These are phyloP conservation scores for Ranitomeya variabilis DNA, from an alignment of 2,113 vertebrate genomes.

Conservation along the genomic window DNA sequence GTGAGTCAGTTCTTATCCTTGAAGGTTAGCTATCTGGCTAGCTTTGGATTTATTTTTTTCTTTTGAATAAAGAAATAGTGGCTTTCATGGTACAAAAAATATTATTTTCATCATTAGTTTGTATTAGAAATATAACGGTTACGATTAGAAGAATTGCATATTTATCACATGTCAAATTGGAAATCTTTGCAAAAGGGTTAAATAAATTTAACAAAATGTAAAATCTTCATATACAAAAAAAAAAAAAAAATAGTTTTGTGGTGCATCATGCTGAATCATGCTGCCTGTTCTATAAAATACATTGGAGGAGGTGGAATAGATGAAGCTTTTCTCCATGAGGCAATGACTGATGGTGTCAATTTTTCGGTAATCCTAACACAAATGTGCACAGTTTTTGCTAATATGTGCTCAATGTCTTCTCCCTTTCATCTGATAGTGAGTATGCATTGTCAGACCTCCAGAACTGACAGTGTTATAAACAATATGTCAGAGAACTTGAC, in stretches of 20 bases:
- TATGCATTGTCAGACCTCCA: conserved; percentile 25
- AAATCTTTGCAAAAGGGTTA: too few relatives aligned
- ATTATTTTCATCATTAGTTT: too few relatives aligned
- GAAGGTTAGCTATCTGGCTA: too few relatives aligned
- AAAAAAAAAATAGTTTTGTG: background rate
- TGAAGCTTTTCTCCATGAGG: background rate
- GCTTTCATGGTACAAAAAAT: too few relatives aligned
- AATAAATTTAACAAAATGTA: background rate
- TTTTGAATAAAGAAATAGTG: too few relatives aligned
- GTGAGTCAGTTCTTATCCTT: too few relatives aligned
- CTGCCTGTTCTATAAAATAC: background rate
- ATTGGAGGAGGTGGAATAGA: background rate
- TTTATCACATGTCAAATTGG: too few relatives aligned
- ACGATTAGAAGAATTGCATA: too few relatives aligned
- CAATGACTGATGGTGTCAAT: conserved; percentile 22
- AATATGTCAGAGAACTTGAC: conserved; percentile 41
- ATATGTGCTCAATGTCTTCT: conserved; percentile 6
- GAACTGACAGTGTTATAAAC: conserved; percentile 44
- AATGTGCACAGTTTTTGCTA: conserved; percentile 21
- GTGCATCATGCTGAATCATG: background rate
- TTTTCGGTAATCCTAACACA: conserved; percentile 20
- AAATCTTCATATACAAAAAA: too few relatives aligned
- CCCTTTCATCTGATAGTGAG: conserved; percentile 40
- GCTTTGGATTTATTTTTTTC: too few relatives aligned
- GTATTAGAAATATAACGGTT: too few relatives aligned